Evolutionary conservation across 2,888 invertebrate genomes (phyloP).

Genomic region (Conus canariensis): DNA sequence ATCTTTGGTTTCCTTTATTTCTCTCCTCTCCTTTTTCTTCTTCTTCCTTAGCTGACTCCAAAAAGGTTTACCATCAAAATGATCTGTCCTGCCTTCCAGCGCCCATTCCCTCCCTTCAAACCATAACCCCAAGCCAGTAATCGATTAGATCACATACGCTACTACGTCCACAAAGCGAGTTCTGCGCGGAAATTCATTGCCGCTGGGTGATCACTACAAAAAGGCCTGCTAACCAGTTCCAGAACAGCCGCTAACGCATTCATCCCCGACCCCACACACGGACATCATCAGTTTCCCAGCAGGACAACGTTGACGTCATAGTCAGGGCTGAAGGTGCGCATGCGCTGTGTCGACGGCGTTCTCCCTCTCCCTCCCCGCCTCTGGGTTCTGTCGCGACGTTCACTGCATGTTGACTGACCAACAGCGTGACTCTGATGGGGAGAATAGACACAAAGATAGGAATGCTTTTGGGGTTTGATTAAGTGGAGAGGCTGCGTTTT

Average conservation of each 20-base stretch:
- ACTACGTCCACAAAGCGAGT: not conserved
- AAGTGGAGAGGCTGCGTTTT: too few species aligned
- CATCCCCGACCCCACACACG: not conserved
- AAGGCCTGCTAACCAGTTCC: not conserved
- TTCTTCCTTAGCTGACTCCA: too few species aligned
- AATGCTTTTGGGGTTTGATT: too few species aligned
- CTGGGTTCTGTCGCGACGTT: not conserved
- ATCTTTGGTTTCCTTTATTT: too few species aligned
- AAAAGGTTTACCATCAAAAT: too few species aligned
- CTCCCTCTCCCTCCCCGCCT: not conserved
- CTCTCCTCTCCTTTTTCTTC: too few species aligned
- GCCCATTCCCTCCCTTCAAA: not conserved
- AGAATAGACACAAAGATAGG: not conserved
- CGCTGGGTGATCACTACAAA: not conserved
- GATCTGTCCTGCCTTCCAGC: too few species aligned
- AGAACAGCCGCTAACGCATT: not conserved
- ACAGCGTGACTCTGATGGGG: not conserved
- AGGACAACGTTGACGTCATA: not conserved
- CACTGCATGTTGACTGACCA: not conserved
- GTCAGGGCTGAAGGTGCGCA: not conserved
- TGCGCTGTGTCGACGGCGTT: not conserved
- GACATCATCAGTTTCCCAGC: slow-evolving; percentile 16
- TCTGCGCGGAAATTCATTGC: not conserved
- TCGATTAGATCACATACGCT: not conserved
- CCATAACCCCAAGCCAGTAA: not conserved